Evolutionary conservation across 2,888 invertebrate species (phyloP).

Genomic region (Frankliniella intonsa): DNA sequence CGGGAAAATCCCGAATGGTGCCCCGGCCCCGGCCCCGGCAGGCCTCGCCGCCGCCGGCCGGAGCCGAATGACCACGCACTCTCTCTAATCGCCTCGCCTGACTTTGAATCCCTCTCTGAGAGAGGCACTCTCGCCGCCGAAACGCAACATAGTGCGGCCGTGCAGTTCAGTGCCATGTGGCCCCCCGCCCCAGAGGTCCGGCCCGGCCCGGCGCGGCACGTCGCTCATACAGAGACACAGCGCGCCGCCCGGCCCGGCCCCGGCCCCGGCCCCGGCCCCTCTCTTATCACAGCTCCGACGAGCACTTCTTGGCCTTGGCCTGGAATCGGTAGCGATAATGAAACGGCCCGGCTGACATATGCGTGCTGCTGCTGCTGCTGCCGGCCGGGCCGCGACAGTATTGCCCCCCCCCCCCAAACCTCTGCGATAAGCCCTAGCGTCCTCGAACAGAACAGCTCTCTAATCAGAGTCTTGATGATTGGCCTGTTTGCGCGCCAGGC

Average conservation of each 20-base stretch:
- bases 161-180: too few relatives aligned
- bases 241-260: neutral
- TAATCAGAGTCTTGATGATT: neutral
- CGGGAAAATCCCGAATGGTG: too few relatives aligned
- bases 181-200: too few relatives aligned
- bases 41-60: neutral
- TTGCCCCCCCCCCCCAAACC: neutral
- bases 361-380: neutral
- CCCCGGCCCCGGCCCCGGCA: neutral
- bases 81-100: too few relatives aligned
- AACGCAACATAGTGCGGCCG: too few relatives aligned
- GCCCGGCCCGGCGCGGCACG: too few relatives aligned
- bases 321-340: constrained; percentile 8
- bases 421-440: neutral
- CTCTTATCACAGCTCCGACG: too few relatives aligned
- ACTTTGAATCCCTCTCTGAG: too few relatives aligned
- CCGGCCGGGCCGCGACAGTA: neutral
- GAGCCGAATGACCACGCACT: too few relatives aligned
- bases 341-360: neutral
- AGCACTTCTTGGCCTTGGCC: constrained; percentile 19
- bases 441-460: neutral
- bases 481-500: neutral
- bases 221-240: too few relatives aligned
- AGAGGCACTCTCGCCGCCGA: too few relatives aligned
- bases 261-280: neutral